Base-by-base conservation (phyloP, 2,113 vertebrate species). In the Parus major region DNA sequence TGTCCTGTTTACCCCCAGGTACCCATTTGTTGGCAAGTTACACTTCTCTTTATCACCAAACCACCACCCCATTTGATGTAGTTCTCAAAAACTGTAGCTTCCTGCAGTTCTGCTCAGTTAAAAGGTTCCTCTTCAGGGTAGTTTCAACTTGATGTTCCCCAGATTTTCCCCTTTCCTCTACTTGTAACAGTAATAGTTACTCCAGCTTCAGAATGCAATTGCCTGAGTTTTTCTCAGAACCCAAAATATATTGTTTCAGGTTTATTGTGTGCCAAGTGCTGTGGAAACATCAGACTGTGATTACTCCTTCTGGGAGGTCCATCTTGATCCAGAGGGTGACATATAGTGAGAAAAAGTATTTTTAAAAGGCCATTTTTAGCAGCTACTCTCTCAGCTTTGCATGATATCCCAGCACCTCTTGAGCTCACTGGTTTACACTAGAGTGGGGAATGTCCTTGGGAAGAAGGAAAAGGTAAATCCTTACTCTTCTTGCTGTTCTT, bases 1-100 rank as follows among this genome's bases (percentile, higher is more conserved):
- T 61, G 57, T 75, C 82, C 94, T 71, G 33, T 42, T 87, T 89
- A 36, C 78, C 87, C 90, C 76, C 87, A 60, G 61, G 87, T 93
- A 76, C 17, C 65, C 75, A 71, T 44, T 79, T 47, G 41, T 33
- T 95, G 92, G 88, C 85, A 94, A 87, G 57, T 79, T 79, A 76
- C 29, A 44, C 49, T 66, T 52, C 68, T 56, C n/a, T 82, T 57
- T 60, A 82, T 82, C 73, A 85, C 41, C 57, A 82, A 91, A 91
- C 35, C 39, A 89, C 41, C 29, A 56, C 35, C 6, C 12, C 35
- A 60, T 75, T 82, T 91, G 60, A 84, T 78, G 73, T 42, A 71
- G 52, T 33, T 91, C 35, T 76, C 66, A 68, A 87, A 59, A 92
- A 72, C 63, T 46, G 29, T 3, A 79, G 47, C 73, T 94, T 87